Base-by-base conservation (phyloP, 2,797 vertebrate genomes). In the Brachyrhaphis roseni region DNA sequence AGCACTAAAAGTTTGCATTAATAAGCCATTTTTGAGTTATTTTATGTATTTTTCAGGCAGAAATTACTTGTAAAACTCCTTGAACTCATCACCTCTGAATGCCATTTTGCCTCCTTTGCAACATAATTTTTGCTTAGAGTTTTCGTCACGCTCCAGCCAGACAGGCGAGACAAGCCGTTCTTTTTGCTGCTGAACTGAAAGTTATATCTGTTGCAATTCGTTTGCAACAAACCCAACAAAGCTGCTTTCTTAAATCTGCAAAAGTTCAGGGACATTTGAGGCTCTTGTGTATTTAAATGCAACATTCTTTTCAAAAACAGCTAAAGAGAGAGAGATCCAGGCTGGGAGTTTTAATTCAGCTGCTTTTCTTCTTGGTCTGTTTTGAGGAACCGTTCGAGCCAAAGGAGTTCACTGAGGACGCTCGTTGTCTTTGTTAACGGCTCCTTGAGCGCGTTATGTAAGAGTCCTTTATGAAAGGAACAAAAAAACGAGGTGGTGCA, bases 361-460 rank as follows among this genome's bases (percentile, higher is more conserved):
- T 47, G 12, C 16, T 59, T 59, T 59, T 72, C 28, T 45, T 23
- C 13, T 78, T 20, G 23, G 16, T 41, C 8, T 59, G 20, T 57
- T 75, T 70, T 2, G 41, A 68, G 51, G 55, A 66, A 3, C 4
- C 12, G 8, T 49, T 49, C 4, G 15, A 15, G 62, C 45, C 43
- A 12, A 43, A 18, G 34, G 34, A 66, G 87, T 90, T 93, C 84
- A 92, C 64, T 1, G 89, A 86, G 92, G 88, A 72, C 90, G 81
- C 83, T 64, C 81, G 83, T 86, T 88, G 78, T 83, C 76, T 87
- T 84, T 84, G 81, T 71, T 82, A 83, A 86, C 64, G 1, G 71
- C 8, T 31, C 83, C 89, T 75, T 71, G 74, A 62, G 83, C 15
- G 8, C 75, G 87, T 96, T 95, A 96, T 88, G 90, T 90, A 96